Evolutionary conservation across 1,140 invertebrate genomes (phyloP).

Genomic region (Spodoptera litura): DNA sequence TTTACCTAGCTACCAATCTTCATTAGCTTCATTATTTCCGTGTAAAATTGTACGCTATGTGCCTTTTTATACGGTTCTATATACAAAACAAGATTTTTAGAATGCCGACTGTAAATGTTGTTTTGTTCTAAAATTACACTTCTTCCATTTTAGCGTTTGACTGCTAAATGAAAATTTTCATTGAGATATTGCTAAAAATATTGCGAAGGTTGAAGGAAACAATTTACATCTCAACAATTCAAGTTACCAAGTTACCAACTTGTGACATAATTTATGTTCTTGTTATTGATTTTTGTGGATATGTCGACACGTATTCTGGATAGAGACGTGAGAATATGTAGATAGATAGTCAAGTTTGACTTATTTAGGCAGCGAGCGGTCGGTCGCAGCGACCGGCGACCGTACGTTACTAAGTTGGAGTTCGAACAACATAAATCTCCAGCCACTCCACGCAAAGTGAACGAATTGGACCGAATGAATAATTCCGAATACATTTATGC

Average conservation of each 20-base stretch:
- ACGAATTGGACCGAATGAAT: slow-evolving; percentile 69
- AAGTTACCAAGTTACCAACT: no score
- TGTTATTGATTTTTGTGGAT: background rate
- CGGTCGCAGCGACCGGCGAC: slow-evolving; percentile 47
- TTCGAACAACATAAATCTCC: slow-evolving; percentile 70
- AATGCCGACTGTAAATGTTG: background rate
- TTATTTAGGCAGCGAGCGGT: slow-evolving; percentile 62
- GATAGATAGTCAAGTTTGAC: slow-evolving; percentile 53
- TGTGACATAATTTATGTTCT: background rate
- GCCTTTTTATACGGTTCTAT: slow-evolving; percentile 20
- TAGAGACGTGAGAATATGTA: slow-evolving; percentile 21
- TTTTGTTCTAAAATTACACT: background rate
- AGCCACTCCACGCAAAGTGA: slow-evolving; percentile 61
- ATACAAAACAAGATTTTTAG: background rate
- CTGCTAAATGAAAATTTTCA: no score
- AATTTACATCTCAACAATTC: no score
- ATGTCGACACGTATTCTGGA: background rate
- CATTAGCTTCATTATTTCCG: slow-evolving; percentile 76
- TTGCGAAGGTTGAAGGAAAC: no score
- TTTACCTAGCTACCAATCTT: slow-evolving; percentile 78
- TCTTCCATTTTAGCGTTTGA: no score
- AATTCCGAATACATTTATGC: slow-evolving; percentile 64
- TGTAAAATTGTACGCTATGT: slow-evolving; percentile 62
- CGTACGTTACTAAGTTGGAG: slow-evolving; percentile 62
- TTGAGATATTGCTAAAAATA: no score